Conservation (phyloP, 2,888 invertebrate species). For the Tipula unca region DNA sequence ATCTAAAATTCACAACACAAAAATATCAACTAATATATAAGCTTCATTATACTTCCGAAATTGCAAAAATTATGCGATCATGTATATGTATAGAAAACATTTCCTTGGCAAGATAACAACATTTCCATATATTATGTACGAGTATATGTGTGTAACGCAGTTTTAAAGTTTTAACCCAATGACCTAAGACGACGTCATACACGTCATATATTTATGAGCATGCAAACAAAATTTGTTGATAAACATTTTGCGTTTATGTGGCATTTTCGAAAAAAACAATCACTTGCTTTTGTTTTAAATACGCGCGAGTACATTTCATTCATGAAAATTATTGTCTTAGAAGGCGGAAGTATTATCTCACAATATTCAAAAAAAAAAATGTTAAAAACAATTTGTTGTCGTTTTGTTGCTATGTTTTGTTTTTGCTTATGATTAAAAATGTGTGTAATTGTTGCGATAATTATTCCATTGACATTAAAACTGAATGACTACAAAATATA, state of each 20-base stretch:
- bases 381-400: background rate
- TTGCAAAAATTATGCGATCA: background rate
- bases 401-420: background rate
- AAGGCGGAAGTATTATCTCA: conserved; percentile 8
- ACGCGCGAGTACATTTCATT: background rate
- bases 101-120: background rate
- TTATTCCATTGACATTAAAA: background rate
- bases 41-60: background rate
- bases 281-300: too few relatives aligned
- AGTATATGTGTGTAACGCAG: too few relatives aligned
- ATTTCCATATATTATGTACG: background rate
- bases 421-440: background rate
- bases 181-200: background rate
- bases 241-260: background rate
- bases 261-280: background rate
- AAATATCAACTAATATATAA: background rate
- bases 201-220: background rate
- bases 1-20: background rate
- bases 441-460: background rate
- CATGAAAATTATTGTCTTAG: background rate
- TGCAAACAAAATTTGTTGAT: background rate
- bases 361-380: background rate
- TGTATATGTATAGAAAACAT: background rate
- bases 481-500: background rate
- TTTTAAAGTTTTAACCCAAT: background rate